These are phyloP conservation scores for Sinodicranocentrus sp. DNA, from an alignment of 2,888 invertebrate species.

Conservation along the genomic window DNA sequence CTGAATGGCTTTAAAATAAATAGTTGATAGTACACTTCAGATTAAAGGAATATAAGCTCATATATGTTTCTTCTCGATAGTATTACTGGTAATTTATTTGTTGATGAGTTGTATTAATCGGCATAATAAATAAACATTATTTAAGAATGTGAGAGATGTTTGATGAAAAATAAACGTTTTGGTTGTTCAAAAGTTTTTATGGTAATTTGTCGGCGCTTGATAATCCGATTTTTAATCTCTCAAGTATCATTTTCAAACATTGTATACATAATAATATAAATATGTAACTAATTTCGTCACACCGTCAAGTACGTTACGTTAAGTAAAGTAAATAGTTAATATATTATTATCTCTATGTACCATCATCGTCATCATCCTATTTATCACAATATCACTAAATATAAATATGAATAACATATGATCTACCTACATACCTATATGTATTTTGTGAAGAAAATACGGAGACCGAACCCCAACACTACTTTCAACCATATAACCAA, in stretches of 20 bases:
- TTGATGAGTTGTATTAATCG: too few relatives aligned
- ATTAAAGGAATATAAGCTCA: too few relatives aligned
- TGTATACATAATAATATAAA: constrained; percentile 14
- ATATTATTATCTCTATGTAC: background rate
- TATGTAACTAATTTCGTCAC: constrained; percentile 13
- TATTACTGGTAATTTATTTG: background rate
- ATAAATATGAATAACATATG: background rate
- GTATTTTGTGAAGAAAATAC: too few relatives aligned
- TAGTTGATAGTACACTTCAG: too few relatives aligned
- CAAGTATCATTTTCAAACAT: background rate
- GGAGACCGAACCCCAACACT: too few relatives aligned
- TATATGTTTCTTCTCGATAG: too few relatives aligned
- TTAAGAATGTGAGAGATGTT: too few relatives aligned
- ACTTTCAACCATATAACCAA: too few relatives aligned
- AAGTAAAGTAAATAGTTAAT: constrained; percentile 12
- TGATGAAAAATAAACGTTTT: too few relatives aligned
- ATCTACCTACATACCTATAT: too few relatives aligned
- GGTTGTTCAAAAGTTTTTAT: background rate
- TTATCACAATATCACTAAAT: constrained; percentile 5
- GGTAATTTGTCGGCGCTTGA: constrained; percentile 2
- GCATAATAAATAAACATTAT: too few relatives aligned
- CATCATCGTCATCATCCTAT: background rate
- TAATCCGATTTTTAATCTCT: constrained; percentile 30
- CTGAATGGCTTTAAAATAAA: too few relatives aligned
- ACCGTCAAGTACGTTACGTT: constrained; percentile 30